A percentile compares a stretch with the other conserved stretches of the same genome.
phyloP scores from a whole-genome alignment of 2,113 vertebrate genomes.

The Anser cygnoides region DNA sequence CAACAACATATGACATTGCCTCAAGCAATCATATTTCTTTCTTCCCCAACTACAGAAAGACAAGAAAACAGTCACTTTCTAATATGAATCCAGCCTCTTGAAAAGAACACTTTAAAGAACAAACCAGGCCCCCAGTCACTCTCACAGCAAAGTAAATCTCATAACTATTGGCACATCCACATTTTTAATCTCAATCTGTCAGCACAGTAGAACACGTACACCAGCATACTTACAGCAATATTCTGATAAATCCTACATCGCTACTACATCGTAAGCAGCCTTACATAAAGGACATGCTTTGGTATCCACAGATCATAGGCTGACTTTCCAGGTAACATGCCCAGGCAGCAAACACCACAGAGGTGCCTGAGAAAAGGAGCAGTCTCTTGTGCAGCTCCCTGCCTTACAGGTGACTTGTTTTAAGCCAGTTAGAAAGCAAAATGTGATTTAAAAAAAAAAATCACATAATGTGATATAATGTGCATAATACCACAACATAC shows the following conservation, averaged over 20 bases:
- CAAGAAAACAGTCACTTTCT: neutral
- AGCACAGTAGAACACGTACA: neutral
- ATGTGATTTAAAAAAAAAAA: neutral
- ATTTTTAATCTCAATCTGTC: constrained; percentile 54
- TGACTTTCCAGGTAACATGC: constrained; percentile 10
- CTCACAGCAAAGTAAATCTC: constrained; percentile 11
- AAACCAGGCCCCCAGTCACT: constrained; percentile 23
- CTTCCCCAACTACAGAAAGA: neutral
- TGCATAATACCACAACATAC: too few species aligned
- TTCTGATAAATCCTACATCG: constrained; percentile 44
- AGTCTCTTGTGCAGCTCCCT: neutral
- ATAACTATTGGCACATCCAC: neutral
- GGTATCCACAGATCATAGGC: neutral
- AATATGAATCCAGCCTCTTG: constrained; percentile 5
- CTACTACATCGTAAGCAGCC: constrained; percentile 30
- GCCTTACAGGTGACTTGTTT: neutral
- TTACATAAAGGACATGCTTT: constrained; percentile 17
- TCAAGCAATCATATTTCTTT: neutral
- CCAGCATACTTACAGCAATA: constrained; percentile 14
- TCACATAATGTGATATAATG: too few species aligned
- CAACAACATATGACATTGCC: neutral
- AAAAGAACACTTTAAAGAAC: neutral
- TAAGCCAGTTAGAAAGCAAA: neutral
- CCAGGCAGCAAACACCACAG: neutral
- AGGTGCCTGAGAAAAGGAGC: neutral